phyloP scores from a whole-genome alignment of 2,797 vertebrate species.

The Gymnothorax reevesii region DNA sequence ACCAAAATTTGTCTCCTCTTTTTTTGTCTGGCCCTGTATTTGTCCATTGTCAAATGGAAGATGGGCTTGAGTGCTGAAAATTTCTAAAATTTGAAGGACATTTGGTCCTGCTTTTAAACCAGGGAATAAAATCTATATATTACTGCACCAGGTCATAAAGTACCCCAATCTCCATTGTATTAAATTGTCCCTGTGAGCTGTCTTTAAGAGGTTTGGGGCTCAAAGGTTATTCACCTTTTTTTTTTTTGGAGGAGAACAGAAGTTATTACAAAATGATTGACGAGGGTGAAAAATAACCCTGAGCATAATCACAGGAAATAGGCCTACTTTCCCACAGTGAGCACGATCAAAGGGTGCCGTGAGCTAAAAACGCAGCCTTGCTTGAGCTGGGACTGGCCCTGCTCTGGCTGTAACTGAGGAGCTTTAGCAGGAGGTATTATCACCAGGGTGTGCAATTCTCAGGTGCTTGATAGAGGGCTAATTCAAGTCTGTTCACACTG shows the following conservation, averaged over 20 bases:
- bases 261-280: not conserved
- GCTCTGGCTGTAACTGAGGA: not conserved
- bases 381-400: not conserved
- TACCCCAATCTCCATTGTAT: not conserved
- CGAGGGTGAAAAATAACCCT: not conserved
- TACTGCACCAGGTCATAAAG: not conserved
- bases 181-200: not conserved
- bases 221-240: not conserved
- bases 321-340: not conserved
- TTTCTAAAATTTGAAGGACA: not conserved
- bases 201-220: not conserved
- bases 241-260: not conserved
- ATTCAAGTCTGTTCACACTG: not conserved
- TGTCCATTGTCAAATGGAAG: not conserved
- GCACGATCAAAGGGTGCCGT: not conserved
- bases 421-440: not conserved
- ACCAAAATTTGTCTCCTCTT: not conserved
- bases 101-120: not conserved
- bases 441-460: not conserved
- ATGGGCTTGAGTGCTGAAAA: not conserved
- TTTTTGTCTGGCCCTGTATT: not conserved
- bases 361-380: not conserved
- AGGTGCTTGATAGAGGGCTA: not conserved
- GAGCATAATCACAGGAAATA: not conserved
- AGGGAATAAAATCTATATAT: not conserved